Evolutionary conservation across 2,113 vertebrate genomes (phyloP), one percentile per base, ranked within the genome.

Genomic region (Polyodon spathula): DNA sequence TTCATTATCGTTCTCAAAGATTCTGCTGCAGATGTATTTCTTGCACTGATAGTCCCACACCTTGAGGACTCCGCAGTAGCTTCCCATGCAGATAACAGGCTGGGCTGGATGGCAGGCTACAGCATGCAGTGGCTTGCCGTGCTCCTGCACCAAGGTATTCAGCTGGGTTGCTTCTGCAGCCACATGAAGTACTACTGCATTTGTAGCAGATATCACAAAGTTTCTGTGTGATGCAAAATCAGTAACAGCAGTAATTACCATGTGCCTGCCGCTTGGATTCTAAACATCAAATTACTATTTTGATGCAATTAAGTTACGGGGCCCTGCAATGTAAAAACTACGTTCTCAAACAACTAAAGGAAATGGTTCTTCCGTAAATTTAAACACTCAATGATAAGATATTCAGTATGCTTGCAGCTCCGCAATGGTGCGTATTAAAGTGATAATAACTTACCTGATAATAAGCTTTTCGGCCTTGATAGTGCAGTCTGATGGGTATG

Each of bases 71-170:
- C 95, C 93, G 0, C 78, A 78, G 52, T 67, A 60, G 37, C 86
- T 93, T 2, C 92, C 94, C 6, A 86, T 78, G 37, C 85, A 88
- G 1, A 96, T 37, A 0, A 75, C 10, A 0, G 88, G 72, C n/a
- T 78, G 72, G 44, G 69, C 73, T 0, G 96, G 96, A 73, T 97
- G 92, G 66, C 93, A 96, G 68, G 89, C 63, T 17, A 97, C 65
- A 51, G 92, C 87, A 2, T 73, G 77, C 3, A 94, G 53, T 3
- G 86, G 80, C 40, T 81, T 61, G 52, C 67, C 79, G 0, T 90
- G 78, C 60, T 93, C 90, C 4, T 80, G 59, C 6, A 90, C 53
- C 43, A 95, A 57, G 61, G 78, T 88, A 52, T 83, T 83, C 1
- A 79, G 58, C 4, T 37, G 64, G 51, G 67, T 58, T 16, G 63